These are phyloP conservation scores for Pollenia griseotomentosa DNA, from an alignment of 2,888 invertebrate genomes.

Conservation along the genomic window DNA sequence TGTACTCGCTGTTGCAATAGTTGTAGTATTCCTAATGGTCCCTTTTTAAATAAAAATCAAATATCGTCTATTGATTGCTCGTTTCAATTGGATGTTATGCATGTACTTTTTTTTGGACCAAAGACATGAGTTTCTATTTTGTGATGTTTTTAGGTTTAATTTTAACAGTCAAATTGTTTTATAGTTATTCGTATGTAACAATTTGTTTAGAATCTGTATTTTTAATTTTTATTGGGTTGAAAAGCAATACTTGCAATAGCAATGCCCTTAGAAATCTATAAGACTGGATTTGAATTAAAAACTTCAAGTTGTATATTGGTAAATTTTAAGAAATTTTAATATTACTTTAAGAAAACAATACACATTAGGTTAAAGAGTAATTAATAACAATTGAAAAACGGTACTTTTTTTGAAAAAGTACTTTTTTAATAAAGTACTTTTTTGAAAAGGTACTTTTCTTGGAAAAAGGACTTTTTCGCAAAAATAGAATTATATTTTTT, in stretches of 20 bases:
- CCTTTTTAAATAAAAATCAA: conserved; percentile 64
- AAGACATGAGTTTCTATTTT: conserved; percentile 33
- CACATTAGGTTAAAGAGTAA: too few relatives aligned
- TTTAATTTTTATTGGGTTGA: conserved; percentile 17
- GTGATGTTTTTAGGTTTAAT: conserved; percentile 26
- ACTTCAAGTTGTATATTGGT: background rate
- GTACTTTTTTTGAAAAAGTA: too few relatives aligned
- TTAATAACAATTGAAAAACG: too few relatives aligned
- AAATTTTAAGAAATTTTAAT: too few relatives aligned
- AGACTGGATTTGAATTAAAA: background rate
- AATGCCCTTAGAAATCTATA: background rate
- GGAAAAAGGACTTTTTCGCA: too few relatives aligned
- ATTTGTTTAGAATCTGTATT: conserved; percentile 19
- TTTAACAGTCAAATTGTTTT: conserved; percentile 16
- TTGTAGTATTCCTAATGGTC: conserved; percentile 38
- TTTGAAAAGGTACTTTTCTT: background rate
- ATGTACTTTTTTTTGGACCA: background rate
- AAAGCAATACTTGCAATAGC: background rate
- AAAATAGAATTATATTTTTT: too few relatives aligned
- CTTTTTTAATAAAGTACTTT: background rate
- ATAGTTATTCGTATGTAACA: background rate
- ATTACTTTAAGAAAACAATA: too few relatives aligned
- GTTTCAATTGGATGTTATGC: conserved; percentile 58
- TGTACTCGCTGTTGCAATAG: conserved; percentile 1
- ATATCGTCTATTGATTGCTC: conserved; percentile 65